Percentiles rank a stretch among this genome's conserved stretches.
Conservation (phyloP, 2,888 invertebrate genomes). For the Brachypalpus laphriformis region DNA sequence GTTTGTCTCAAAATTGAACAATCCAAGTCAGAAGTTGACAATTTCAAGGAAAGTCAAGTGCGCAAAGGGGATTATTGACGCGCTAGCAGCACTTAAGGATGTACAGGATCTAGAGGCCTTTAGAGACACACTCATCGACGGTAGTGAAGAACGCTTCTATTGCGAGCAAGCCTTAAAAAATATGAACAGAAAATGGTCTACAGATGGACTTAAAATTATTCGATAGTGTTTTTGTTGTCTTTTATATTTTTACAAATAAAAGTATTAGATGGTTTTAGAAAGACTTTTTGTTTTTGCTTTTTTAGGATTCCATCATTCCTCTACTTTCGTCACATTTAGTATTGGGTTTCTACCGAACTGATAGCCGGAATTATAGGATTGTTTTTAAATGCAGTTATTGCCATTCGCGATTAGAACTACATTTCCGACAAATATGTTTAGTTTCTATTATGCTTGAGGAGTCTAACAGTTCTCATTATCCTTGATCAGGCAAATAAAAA, state of each 20-base stretch:
- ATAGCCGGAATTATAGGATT: too few species aligned
- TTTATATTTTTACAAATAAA: background rate
- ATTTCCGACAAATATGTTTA: too few species aligned
- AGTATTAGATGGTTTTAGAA: too few species aligned
- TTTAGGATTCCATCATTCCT: too few species aligned
- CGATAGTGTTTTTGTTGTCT: conserved; percentile 21
- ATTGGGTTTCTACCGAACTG: too few species aligned
- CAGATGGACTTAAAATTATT: conserved; percentile 80
- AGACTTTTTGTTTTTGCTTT: too few species aligned
- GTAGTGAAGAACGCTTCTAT: conserved; percentile 88
- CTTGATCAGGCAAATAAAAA: too few species aligned
- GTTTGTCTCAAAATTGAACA: conserved; percentile 80
- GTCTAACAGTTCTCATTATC: too few species aligned
- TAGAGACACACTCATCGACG: conserved; percentile 78
- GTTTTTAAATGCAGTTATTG: too few species aligned
- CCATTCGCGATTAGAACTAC: too few species aligned
- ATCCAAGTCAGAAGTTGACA: conserved; percentile 78
- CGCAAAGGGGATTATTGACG: conserved; percentile 80
- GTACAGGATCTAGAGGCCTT: conserved; percentile 78
- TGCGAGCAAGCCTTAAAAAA: conserved; percentile 88
- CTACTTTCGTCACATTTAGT: too few species aligned
- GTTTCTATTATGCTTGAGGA: too few species aligned
- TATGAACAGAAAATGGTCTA: conserved; percentile 81
- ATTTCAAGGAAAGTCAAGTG: conserved; percentile 81
- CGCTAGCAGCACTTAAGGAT: conserved; percentile 80